Percentiles rank a stretch among this genome's conserved stretches.
Conservation (phyloP, 1,140 invertebrate species). For the Oedothorax gibbosus region DNA sequence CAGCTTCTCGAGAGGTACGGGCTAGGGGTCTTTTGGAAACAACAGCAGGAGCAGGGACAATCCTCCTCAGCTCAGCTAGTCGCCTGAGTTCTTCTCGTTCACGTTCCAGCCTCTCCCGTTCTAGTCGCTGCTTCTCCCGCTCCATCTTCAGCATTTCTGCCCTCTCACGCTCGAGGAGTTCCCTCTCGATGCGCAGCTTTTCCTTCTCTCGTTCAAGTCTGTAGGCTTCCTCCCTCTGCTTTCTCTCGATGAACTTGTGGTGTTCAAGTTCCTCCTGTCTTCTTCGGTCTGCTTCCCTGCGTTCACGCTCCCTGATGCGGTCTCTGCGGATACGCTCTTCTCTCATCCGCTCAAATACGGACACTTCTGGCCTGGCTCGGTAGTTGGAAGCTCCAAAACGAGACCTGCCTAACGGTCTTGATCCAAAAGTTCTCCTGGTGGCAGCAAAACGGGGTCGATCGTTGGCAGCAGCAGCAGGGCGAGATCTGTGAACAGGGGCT, state of each 20-base stretch:
- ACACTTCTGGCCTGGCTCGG: background rate
- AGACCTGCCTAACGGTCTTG: slow-evolving; percentile 5
- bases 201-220: slow-evolving; percentile 53
- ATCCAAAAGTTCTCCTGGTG: slow-evolving; percentile 29
- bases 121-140: slow-evolving; percentile 43
- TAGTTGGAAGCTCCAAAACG: background rate
- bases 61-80: slow-evolving; percentile 18
- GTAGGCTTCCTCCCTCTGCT: slow-evolving; percentile 58
- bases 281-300: slow-evolving; percentile 29
- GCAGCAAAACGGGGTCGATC: slow-evolving; percentile 2
- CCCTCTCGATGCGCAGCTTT: slow-evolving; percentile 49
- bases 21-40: slow-evolving; percentile 28
- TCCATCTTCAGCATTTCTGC: slow-evolving; percentile 56
- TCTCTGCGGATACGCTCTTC: slow-evolving; percentile 11
- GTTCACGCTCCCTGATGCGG: slow-evolving; percentile 17
- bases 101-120: slow-evolving; percentile 41
- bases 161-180: slow-evolving; percentile 47
- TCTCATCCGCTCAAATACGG: slow-evolving; percentile 10
- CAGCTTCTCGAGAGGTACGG: slow-evolving; percentile 7
- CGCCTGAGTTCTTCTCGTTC: slow-evolving; percentile 50
- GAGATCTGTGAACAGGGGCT: background rate
- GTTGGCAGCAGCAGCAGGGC: slow-evolving; percentile 13
- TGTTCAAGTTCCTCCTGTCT: slow-evolving; percentile 17
- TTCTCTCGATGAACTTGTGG: slow-evolving; percentile 42
- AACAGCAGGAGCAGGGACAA: background rate